Evolutionary conservation across 1,140 invertebrate species (phyloP), one percentile per base, ranked within the genome.

Genomic region (Theocolax elegans): DNA sequence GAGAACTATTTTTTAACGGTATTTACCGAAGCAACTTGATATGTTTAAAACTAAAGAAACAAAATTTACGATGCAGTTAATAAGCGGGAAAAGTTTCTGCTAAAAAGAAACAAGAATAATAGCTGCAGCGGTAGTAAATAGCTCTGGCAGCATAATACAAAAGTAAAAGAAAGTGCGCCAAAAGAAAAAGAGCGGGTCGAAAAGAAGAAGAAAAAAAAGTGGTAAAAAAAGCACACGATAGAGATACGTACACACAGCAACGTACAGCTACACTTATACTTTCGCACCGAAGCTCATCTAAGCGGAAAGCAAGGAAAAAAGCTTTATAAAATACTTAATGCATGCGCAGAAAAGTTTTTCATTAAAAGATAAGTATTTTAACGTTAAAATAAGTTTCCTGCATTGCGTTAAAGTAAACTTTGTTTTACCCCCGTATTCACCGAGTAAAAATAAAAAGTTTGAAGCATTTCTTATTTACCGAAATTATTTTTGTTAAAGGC

Each of bases 11-110:
- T n/a, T n/a, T n/a, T n/a, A n/a, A n/a, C n/a, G n/a, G n/a, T n/a
- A n/a, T n/a, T n/a, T n/a, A n/a, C n/a, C n/a, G n/a, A n/a, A n/a
- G n/a, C n/a, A n/a, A n/a, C n/a, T n/a, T n/a, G n/a, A n/a, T n/a
- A n/a, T n/a, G n/a, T n/a, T n/a, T n/a, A 62, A 15, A 59, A 42
- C 4, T 3, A 19, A 48, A 29, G 25, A 17, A 21, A 3, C 3
- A 17, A 42, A 49, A 54, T 66, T 54, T 66, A 54, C 51, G 51
- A 44, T 46, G 35, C 23, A 46, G 51, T 56, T 56, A 58, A 66
- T 56, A 56, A 66, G 42, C 25, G 23, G 25, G 1, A 56, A 46
- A 66, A 58, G n/a, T 56, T 67, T 58, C 15, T 3, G 12, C 10
- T 38, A 25, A 35, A 67, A 48, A 46, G 25, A 58, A 67, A 12